Evolutionary conservation across 2,888 invertebrate species (phyloP).

Genomic region (Acronicta psi): DNA sequence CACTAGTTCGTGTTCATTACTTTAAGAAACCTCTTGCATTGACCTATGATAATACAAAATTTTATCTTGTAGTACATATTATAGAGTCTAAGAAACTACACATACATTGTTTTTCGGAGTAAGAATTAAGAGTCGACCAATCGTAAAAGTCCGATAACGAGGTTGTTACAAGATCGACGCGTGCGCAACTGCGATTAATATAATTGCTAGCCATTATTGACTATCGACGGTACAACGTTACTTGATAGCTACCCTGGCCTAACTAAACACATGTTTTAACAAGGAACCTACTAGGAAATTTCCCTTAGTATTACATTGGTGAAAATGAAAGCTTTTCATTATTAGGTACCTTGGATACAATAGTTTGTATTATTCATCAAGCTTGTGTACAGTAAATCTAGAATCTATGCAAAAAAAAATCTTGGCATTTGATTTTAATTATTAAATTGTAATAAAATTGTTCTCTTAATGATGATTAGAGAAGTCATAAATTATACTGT

Average conservation of each 20-base stretch:
- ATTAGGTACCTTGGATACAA: not conserved
- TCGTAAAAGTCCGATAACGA: slow-evolving; percentile 73
- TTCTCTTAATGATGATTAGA: no score
- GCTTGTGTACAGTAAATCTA: not conserved
- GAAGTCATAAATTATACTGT: no score
- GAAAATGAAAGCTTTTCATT: slow-evolving; percentile 1
- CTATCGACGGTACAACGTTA: slow-evolving; percentile 44
- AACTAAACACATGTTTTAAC: slow-evolving; percentile 39
- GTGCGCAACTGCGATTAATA: slow-evolving; percentile 68
- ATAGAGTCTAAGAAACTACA: slow-evolving; percentile 18
- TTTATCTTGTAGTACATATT: slow-evolving; percentile 36
- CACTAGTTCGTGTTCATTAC: slow-evolving; percentile 8
- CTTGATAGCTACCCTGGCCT: slow-evolving; percentile 30
- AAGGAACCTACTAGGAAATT: slow-evolving; percentile 21
- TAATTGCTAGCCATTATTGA: slow-evolving; percentile 67
- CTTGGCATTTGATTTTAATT: no score
- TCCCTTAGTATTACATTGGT: slow-evolving; percentile 7
- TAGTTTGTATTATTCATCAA: no score
- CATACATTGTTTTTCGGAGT: slow-evolving; percentile 46
- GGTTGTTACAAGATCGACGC: slow-evolving; percentile 67
- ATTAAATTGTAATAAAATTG: no score
- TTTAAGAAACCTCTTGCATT: slow-evolving; percentile 20
- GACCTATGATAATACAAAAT: slow-evolving; percentile 28
- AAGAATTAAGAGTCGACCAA: slow-evolving; percentile 61
- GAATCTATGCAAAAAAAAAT: not conserved